phyloP scores from a whole-genome alignment of 2,113 vertebrate species.

The Nerophis ophidion region DNA sequence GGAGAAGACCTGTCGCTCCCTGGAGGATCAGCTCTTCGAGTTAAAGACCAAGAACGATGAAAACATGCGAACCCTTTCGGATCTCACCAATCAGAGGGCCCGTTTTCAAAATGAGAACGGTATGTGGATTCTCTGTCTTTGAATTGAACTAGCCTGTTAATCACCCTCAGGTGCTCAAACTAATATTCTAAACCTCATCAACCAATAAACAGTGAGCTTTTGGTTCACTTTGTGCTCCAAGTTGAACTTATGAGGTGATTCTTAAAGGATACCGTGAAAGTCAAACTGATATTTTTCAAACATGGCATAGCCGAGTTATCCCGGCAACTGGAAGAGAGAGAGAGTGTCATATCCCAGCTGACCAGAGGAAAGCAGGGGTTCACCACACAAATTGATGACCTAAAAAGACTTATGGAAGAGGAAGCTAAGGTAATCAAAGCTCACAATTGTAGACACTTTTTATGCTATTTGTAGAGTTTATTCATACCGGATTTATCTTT shows the following conservation, averaged over 20 bases:
- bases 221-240: too few relatives aligned
- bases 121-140: not conserved
- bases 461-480: not conserved
- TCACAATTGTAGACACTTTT: not conserved
- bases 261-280: too few relatives aligned
- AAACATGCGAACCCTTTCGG: conserved; percentile 36
- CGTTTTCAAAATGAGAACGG: conserved; percentile 60
- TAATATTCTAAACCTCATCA: too few relatives aligned
- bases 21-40: conserved; percentile 62
- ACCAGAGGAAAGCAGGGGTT: conserved; percentile 53
- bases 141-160: too few relatives aligned
- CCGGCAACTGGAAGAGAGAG: conserved; percentile 55
- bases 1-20: conserved; percentile 53
- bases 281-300: not conserved
- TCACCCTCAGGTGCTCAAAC: too few relatives aligned
- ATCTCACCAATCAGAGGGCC: conserved; percentile 54
- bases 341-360: conserved; percentile 56
- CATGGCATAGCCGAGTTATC: conserved; percentile 43
- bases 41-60: conserved; percentile 56
- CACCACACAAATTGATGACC: conserved; percentile 43
- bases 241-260: too few relatives aligned
- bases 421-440: conserved; percentile 44
- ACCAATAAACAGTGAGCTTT: too few relatives aligned
- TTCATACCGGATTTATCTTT: not conserved
- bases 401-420: conserved; percentile 54